These are phyloP conservation scores for Tenodera sinensis DNA, from an alignment of 2,888 invertebrate genomes.

Conservation along the genomic window DNA sequence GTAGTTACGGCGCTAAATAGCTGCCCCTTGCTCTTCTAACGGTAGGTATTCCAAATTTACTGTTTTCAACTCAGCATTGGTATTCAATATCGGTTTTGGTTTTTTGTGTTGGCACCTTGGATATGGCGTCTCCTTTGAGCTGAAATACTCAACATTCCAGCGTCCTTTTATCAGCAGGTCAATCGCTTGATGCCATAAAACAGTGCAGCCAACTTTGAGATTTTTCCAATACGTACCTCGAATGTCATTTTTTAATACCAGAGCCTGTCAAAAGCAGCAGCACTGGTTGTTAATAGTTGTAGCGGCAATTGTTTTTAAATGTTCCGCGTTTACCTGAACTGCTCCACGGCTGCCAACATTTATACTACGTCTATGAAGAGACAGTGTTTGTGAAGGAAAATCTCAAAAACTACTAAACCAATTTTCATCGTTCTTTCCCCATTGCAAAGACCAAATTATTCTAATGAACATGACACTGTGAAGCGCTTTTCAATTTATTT, in stretches of 20 bases:
- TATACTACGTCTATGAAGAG: too few relatives aligned
- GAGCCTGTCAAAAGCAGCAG: too few relatives aligned
- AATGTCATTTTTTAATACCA: not conserved
- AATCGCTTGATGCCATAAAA: not conserved
- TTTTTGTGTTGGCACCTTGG: not conserved
- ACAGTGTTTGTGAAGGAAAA: too few relatives aligned
- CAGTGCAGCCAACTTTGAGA: not conserved
- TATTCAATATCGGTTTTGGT: not conserved
- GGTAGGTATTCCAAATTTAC: not conserved
- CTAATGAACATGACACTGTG: too few relatives aligned
- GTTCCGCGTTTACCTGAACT: too few relatives aligned
- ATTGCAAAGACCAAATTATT: too few relatives aligned
- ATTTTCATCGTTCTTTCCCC: too few relatives aligned
- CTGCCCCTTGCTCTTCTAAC: not conserved
- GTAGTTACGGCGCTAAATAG: slow-evolving; percentile 11
- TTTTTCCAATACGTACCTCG: not conserved
- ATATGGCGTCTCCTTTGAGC: not conserved
- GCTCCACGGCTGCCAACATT: too few relatives aligned
- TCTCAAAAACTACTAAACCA: too few relatives aligned
- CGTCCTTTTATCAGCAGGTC: not conserved
- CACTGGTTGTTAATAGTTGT: too few relatives aligned
- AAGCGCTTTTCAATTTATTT: too few relatives aligned
- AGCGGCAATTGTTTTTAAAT: too few relatives aligned
- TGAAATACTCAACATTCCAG: not conserved
- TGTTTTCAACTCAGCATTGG: not conserved